Evolutionary conservation across 1,140 invertebrate species (phyloP), one percentile per base, ranked within the genome.

Genomic region (Oncopeltus fasciatus): DNA sequence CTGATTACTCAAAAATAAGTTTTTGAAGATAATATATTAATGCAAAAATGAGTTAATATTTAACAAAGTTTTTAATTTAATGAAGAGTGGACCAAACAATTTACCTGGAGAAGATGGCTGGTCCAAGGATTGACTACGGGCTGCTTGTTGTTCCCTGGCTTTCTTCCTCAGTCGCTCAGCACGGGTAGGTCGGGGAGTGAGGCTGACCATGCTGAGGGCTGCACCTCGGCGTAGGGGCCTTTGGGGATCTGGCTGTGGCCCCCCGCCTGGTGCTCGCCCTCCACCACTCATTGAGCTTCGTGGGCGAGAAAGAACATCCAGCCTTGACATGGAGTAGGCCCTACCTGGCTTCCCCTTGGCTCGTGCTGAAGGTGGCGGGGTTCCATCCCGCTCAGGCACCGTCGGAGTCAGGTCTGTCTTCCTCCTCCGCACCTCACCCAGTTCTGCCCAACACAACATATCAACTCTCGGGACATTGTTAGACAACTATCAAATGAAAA

Each of bases 381-480:
- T 61, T 57, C 85, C 80, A 66, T 83, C 78, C 56, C 82, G 80
- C 66, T 85, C 85, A 60, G 89, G 88, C 74, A 91, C 82, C 66
- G 90, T 92, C 63, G 90, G 90, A 76, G 90, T 88, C 72, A 94
- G 76, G 76, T 94, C 90, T 61, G 90, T 92, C 73, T 88, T 86
- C 66, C 89, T 81, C 65, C 90, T 16, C 44, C 60, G 47, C 14
- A 46, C 49, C 29, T 31, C 49, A 53, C 49, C 26, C 49, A 24
- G 49, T n/a, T n/a, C n/a, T n/a, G n/a, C n/a, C n/a, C n/a, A n/a
- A n/a, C n/a, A n/a, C n/a, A n/a, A n/a, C n/a, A n/a, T n/a, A n/a
- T n/a, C n/a, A n/a, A n/a, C n/a, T n/a, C n/a, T n/a, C n/a, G n/a
- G n/a, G n/a, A n/a, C n/a, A n/a, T n/a, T n/a, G n/a, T n/a, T n/a